phyloP scores from a whole-genome alignment of 1,140 invertebrate species.

The Aplysia californica region DNA sequence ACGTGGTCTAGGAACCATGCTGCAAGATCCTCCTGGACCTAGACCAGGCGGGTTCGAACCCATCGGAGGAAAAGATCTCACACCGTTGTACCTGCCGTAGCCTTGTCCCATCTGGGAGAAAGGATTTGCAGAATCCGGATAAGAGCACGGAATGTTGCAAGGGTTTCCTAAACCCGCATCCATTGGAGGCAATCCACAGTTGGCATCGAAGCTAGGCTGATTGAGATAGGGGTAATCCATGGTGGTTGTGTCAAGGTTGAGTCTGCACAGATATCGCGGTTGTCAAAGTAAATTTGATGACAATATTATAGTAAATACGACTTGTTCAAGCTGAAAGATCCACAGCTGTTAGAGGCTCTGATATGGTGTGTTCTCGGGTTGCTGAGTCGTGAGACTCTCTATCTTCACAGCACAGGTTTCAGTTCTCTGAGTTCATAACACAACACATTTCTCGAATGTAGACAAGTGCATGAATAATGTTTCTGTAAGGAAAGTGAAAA shows the following conservation, averaged over 20 bases:
- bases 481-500: too few relatives aligned
- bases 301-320: not conserved
- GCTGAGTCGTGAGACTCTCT: too few relatives aligned
- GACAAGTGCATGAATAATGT: too few relatives aligned
- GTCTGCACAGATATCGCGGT: not conserved
- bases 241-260: not conserved
- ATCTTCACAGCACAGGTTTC: too few relatives aligned
- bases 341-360: too few relatives aligned
- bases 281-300: not conserved
- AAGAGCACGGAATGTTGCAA: conserved; percentile 78
- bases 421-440: too few relatives aligned
- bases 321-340: too few relatives aligned
- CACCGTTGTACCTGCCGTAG: conserved; percentile 58
- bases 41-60: conserved; percentile 44
- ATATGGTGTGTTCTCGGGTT: too few relatives aligned
- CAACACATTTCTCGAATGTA: too few relatives aligned
- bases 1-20: conserved; percentile 58
- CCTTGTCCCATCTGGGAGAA: conserved; percentile 84
- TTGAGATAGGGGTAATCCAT: conserved; percentile 36
- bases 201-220: conserved; percentile 27
- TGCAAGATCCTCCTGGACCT: conserved; percentile 45
- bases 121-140: conserved; percentile 82
- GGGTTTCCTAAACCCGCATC: conserved; percentile 20
- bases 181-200: conserved; percentile 18
- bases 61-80: conserved; percentile 53